Conservation (phyloP, 2,888 invertebrate genomes). For the Drosophila barbarae region DNA sequence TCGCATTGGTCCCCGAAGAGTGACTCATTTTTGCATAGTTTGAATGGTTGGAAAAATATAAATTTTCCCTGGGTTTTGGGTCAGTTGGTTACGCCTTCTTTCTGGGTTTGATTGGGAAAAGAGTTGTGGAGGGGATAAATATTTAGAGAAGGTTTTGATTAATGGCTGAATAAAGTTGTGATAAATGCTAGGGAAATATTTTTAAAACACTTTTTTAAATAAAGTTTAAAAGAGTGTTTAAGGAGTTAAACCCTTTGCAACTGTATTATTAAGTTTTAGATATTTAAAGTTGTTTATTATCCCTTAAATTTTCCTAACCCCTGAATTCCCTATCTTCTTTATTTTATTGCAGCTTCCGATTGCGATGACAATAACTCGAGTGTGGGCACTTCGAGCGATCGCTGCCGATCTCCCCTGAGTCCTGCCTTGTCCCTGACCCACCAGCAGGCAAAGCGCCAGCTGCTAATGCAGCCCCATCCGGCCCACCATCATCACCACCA, state of each 20-base stretch:
- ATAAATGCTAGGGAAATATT: neutral
- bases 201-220: neutral
- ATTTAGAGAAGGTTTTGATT: neutral
- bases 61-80: constrained; percentile 8
- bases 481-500: constrained; percentile 53
- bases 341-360: constrained; percentile 72
- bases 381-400: constrained; percentile 78
- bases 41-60: neutral
- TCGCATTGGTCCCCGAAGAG: constrained; percentile 24
- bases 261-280: too few relatives aligned
- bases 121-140: constrained; percentile 1
- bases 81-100: constrained; percentile 15
- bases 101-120: neutral
- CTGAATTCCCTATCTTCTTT: neutral
- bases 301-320: constrained; percentile 6
- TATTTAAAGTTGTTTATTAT: too few relatives aligned
- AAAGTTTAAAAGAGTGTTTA: neutral
- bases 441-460: constrained; percentile 65
- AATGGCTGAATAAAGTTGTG: neutral
- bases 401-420: constrained; percentile 78
- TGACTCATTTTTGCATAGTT: constrained; percentile 33
- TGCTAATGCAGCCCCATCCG: constrained; percentile 62
- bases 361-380: constrained; percentile 79
- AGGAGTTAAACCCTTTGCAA: too few relatives aligned
- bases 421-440: constrained; percentile 65